Base-by-base conservation (phyloP, 1,140 invertebrate species). In the Lepidurus couesii region DNA sequence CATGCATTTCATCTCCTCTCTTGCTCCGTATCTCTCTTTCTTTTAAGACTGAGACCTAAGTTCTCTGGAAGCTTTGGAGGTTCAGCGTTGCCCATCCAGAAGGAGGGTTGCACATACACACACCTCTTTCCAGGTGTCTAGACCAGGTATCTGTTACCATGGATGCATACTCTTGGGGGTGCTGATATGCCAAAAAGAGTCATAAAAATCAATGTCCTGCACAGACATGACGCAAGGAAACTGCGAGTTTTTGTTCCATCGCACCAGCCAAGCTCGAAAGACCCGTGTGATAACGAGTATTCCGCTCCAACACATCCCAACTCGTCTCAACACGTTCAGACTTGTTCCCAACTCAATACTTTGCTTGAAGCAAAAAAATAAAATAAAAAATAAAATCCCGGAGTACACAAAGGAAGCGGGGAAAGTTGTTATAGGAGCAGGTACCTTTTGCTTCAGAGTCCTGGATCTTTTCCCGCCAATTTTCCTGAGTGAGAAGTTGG, bases 171-270 rank as follows among this genome's bases (percentile, higher is more conserved):
- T 34, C 4, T 34, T 4, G 34, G 34, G 34, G 34, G 34, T 34
- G 34, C 34, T 34, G 34, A 34, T 34, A 34, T 4, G 53, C 53
- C 8, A 65, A 65, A 16, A 16, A 5, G 47, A 6, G 53, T 65
- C 53, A 7, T 65, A 65, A 65, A 34, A 65, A 65, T 65, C 53
- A 65, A 65, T 65, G 53, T 1, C 53, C 21, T 65, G 53, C 53
- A 65, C 53, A 65, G 53, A 65, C 8, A 13, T 65, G 53, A 65
- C 21, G 53, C 53, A 65, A 65, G 16, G 53, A 65, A 65, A 65
- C 34, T 34, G 34, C 34, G 34, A 34, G 34, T 34, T 34, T 34
- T 34, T 34, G 34, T 34, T 34, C 34, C 34, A 34, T 34, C 34
- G 34, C 34, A 34, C 0, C 34, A 34, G 34, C 34, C 34, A 34